Evolutionary conservation across 1,140 invertebrate genomes (phyloP).

Genomic region (Papilio aristodemus): DNA sequence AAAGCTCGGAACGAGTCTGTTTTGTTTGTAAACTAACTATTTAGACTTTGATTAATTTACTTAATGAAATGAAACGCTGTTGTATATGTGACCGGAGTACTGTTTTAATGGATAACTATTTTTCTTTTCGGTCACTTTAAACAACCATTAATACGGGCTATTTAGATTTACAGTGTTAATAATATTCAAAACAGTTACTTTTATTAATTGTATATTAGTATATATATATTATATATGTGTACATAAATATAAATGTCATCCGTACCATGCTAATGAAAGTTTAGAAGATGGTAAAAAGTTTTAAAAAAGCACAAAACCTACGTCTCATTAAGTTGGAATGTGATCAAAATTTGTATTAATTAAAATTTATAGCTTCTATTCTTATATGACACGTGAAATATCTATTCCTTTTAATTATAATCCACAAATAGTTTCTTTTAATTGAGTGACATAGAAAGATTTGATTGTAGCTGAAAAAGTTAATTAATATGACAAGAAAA

Average conservation of each 20-base stretch:
- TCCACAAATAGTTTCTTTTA: conserved; percentile 3
- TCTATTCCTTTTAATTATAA: neutral
- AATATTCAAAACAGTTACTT: too few relatives aligned
- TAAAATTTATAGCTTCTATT: conserved; percentile 8
- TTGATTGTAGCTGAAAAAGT: neutral
- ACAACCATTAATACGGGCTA: neutral
- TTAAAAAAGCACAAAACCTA: neutral
- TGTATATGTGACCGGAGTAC: neutral
- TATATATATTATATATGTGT: too few relatives aligned
- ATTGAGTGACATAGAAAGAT: neutral
- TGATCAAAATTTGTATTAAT: neutral
- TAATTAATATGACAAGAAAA: too few relatives aligned
- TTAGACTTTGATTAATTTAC: conserved; percentile 22
- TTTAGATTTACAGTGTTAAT: too few relatives aligned
- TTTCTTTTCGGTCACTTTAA: neutral
- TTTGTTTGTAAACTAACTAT: conserved; percentile 26
- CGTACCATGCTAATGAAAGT: neutral
- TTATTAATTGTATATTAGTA: too few relatives aligned
- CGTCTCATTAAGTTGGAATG: conserved; percentile 5
- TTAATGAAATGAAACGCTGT: conserved; percentile 1
- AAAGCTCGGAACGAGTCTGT: conserved; percentile 9
- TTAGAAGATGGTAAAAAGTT: neutral
- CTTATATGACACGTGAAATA: conserved; percentile 9
- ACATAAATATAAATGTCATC: neutral
- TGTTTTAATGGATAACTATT: neutral